These are phyloP conservation scores for Neogale vison DNA, from an alignment of 2,113 vertebrate genomes.

Conservation along the genomic window DNA sequence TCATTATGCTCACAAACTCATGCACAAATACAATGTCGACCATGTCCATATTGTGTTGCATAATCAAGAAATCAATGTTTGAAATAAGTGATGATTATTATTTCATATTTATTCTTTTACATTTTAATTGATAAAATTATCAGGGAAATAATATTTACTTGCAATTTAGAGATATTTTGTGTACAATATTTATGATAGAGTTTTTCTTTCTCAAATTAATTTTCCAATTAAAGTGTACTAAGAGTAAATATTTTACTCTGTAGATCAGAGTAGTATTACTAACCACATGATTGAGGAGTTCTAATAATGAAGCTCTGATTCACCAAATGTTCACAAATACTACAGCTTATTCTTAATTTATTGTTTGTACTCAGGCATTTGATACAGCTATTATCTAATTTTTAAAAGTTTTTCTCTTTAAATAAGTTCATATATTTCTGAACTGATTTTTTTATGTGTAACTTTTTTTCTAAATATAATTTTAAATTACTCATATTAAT, in stretches of 20 bases:
- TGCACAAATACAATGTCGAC: not conserved
- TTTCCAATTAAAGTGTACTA: not conserved
- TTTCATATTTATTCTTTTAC: not conserved
- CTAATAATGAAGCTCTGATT: not conserved
- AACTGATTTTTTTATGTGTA: not conserved
- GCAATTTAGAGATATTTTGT: not conserved
- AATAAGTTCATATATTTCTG: not conserved
- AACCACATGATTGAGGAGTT: not conserved
- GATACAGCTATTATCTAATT: not conserved
- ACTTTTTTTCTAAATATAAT: not conserved
- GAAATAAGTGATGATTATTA: not conserved
- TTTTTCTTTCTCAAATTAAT: conserved; percentile 5
- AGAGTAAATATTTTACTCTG: not conserved
- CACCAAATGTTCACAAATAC: not conserved
- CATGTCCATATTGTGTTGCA: not conserved
- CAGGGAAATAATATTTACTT: not conserved
- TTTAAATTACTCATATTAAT: not conserved
- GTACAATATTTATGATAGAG: not conserved
- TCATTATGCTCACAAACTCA: not conserved
- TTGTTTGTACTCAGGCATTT: not conserved
- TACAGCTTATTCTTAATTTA: not conserved
- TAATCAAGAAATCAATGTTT: not conserved
- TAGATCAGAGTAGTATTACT: not conserved
- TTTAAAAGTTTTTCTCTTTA: not conserved
- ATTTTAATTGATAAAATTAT: conserved; percentile 5